Percentiles rank a stretch among this genome's conserved stretches.
These are phyloP conservation scores for Tenthredo amoena DNA, from an alignment of 2,888 invertebrate genomes.

Conservation along the genomic window DNA sequence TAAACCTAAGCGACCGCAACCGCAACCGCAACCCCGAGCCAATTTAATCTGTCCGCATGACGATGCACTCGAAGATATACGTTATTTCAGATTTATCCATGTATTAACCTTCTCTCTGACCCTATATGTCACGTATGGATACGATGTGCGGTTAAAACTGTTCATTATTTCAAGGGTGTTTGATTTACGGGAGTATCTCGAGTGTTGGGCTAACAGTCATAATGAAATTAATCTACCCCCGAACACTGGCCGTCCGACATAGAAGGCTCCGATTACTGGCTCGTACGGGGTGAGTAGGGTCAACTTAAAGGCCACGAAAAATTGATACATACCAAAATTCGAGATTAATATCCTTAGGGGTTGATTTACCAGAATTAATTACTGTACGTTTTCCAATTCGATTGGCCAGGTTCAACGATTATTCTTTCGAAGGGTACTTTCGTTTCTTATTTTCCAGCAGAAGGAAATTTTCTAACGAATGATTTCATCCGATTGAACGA, in stretches of 20 bases:
- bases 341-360: background rate
- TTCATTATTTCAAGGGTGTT: constrained; percentile 74
- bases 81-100: background rate
- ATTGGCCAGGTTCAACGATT: background rate
- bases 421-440: background rate
- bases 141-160: constrained; percentile 70
- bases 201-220: constrained; percentile 78
- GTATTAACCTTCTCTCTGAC: background rate
- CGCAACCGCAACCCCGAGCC: background rate
- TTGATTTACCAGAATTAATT: background rate
- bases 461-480: background rate
- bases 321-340: background rate
- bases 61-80: background rate
- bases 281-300: background rate
- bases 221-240: constrained; percentile 76
- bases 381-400: background rate
- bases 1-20: background rate
- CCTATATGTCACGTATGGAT: background rate
- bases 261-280: constrained; percentile 19
- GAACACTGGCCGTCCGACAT: constrained; percentile 30
- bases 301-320: background rate
- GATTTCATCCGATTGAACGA: background rate
- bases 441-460: background rate
- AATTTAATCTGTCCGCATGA: constrained; percentile 34
- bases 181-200: constrained; percentile 72